These are phyloP conservation scores for Busseola fusca DNA, from an alignment of 2,888 invertebrate genomes.

Conservation along the genomic window DNA sequence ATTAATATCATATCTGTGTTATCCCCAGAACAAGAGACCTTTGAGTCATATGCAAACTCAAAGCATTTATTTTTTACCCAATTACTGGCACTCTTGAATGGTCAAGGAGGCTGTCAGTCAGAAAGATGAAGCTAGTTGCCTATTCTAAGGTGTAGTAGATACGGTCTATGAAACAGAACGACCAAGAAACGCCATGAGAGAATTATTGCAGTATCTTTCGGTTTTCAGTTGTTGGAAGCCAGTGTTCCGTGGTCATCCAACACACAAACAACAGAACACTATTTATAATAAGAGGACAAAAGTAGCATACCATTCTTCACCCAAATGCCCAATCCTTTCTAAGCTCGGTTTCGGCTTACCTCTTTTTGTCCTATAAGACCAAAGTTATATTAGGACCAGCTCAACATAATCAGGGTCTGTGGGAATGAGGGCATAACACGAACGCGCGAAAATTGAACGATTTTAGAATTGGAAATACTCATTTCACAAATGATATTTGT, in stretches of 20 bases:
- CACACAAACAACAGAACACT: too few species aligned
- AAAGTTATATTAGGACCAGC: slow-evolving; percentile 22
- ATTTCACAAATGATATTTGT: background rate
- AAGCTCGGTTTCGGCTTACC: slow-evolving; percentile 7
- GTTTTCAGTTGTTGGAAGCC: background rate
- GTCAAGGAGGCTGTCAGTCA: background rate
- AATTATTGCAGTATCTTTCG: too few species aligned
- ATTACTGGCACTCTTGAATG: background rate
- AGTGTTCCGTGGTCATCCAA: background rate
- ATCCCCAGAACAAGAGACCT: too few species aligned
- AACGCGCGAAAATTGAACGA: background rate
- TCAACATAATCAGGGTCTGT: slow-evolving; percentile 33
- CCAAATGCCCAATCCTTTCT: background rate
- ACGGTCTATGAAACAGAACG: background rate
- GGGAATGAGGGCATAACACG: background rate
- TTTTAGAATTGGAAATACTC: too few species aligned
- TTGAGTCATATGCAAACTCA: too few species aligned
- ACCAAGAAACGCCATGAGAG: background rate
- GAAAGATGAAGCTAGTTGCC: background rate
- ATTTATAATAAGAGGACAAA: background rate
- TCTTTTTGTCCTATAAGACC: slow-evolving; percentile 27
- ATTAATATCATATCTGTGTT: too few species aligned
- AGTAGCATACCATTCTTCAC: background rate
- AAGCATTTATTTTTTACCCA: too few species aligned
- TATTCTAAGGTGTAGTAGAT: background rate